Evolutionary conservation across 2,113 vertebrate genomes (phyloP).

Genomic region (Potamarius usumacintae): DNA sequence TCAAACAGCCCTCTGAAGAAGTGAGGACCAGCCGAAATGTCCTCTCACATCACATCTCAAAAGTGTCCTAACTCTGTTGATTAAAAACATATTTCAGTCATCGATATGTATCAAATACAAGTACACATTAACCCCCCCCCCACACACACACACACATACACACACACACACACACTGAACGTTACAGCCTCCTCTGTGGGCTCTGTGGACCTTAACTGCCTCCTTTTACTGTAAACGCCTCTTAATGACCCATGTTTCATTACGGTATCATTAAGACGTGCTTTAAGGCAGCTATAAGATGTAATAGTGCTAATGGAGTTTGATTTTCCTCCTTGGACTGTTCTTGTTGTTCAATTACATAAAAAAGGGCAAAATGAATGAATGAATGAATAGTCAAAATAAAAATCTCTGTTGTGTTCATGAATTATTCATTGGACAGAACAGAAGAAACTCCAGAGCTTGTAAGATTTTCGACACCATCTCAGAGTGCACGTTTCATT

Average conservation of each 20-base stretch:
- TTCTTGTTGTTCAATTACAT: slow-evolving; percentile 6
- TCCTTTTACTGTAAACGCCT: not conserved
- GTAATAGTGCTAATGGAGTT: not conserved
- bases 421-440: not conserved
- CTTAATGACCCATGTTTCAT: not conserved
- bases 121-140: not conserved
- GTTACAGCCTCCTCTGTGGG: not conserved
- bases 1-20: too few relatives aligned
- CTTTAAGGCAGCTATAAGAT: not conserved
- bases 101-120: too few relatives aligned
- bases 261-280: not conserved
- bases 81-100: too few relatives aligned
- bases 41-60: too few relatives aligned
- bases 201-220: not conserved
- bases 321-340: not conserved
- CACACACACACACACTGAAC: not conserved
- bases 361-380: not conserved
- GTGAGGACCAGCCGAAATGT: too few relatives aligned
- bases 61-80: too few relatives aligned
- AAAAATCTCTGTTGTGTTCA: not conserved
- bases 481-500: not conserved
- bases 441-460: not conserved
- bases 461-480: not conserved
- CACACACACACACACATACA: not conserved
- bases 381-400: not conserved